Conservation (phyloP, 2,113 vertebrate genomes). For the Orthochromis indermauri region DNA sequence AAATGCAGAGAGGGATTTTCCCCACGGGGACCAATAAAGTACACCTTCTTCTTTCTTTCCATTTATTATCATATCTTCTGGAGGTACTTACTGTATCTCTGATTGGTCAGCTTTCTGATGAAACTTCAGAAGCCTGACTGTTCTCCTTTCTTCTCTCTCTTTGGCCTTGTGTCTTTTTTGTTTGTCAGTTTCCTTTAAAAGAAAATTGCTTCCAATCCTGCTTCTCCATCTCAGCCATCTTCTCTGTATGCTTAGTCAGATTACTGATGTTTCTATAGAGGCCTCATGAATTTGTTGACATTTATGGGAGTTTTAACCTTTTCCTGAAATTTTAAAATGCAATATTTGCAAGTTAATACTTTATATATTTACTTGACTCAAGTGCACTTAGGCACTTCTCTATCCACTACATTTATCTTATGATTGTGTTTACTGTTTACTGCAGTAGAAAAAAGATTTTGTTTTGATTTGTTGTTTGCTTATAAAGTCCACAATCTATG, state of each 20-base stretch:
- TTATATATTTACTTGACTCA: background rate
- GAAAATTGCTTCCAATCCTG: background rate
- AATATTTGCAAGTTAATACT: background rate
- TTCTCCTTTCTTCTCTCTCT: background rate
- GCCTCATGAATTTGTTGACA: background rate
- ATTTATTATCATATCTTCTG: conserved; percentile 18
- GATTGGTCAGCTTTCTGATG: conserved; percentile 13
- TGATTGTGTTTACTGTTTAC: background rate
- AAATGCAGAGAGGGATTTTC: no score
- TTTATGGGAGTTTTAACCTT: background rate
- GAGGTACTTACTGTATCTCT: background rate
- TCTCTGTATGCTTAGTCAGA: background rate
- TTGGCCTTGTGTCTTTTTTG: background rate
- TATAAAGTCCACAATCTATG: background rate
- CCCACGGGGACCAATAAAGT: no score
- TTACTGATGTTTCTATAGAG: background rate
- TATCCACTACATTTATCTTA: background rate
- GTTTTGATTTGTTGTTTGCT: background rate
- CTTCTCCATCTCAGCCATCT: background rate
- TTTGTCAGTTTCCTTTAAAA: background rate
- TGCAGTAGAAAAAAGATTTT: background rate
- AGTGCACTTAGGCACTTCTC: background rate
- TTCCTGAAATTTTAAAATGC: background rate
- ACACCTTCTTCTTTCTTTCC: no score
- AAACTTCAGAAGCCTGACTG: background rate